These are phyloP conservation scores for Misgurnus anguillicaudatus DNA, from an alignment of 2,113 vertebrate species.

Conservation along the genomic window DNA sequence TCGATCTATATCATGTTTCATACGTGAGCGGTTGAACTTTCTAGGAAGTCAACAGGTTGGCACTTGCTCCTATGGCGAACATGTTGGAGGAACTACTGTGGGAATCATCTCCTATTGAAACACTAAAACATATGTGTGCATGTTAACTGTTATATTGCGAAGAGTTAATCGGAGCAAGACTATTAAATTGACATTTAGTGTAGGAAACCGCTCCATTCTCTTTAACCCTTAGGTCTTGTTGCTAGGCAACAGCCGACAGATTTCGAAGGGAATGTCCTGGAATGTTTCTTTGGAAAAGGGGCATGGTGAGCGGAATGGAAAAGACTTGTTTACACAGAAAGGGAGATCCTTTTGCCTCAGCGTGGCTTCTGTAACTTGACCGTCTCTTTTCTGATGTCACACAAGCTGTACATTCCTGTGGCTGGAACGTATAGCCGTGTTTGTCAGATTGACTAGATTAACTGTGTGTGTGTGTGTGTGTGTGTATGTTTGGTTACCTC, in stretches of 20 bases:
- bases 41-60: no score
- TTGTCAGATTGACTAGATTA: neutral
- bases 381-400: neutral
- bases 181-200: conserved; percentile 44
- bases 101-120: neutral
- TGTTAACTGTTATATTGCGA: neutral
- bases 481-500: neutral
- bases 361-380: neutral
- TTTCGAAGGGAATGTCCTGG: conserved; percentile 69
- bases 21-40: no score
- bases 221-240: conserved; percentile 69
- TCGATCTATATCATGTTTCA: neutral
- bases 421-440: neutral
- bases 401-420: neutral
- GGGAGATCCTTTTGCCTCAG: neutral
- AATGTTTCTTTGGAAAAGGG: conserved; percentile 56
- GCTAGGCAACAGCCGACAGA: conserved; percentile 76
- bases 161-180: conserved; percentile 12
- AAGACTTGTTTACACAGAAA: neutral
- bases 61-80: neutral
- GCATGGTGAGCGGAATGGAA: neutral
- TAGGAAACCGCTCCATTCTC: conserved; percentile 50
- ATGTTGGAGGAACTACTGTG: neutral
- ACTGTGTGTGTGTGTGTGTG: neutral
- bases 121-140: neutral